Evolutionary conservation across 2,888 invertebrate species (phyloP).

Genomic region (Germaria angustata): DNA sequence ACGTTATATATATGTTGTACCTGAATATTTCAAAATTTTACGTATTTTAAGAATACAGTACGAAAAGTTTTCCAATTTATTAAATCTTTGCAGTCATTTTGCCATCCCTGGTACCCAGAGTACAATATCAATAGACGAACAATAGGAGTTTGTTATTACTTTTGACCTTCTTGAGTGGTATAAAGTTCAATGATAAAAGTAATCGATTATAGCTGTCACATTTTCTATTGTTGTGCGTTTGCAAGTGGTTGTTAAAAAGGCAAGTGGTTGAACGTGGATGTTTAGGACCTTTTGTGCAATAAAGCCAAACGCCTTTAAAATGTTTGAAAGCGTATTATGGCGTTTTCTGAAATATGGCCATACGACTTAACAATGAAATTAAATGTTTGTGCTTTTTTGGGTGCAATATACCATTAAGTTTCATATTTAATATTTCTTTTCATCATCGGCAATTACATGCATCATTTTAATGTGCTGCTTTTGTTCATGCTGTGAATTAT

Average conservation of each 20-base stretch:
- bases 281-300: no score
- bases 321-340: no score
- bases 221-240: not conserved
- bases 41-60: no score
- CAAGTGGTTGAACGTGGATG: no score
- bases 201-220: conserved; percentile 53
- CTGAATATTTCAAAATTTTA: no score
- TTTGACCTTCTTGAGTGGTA: conserved; percentile 45
- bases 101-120: no score
- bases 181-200: conserved; percentile 50
- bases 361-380: not conserved
- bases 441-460: not conserved
- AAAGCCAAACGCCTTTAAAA: no score
- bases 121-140: not conserved
- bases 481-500: not conserved
- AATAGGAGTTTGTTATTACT: conserved; percentile 34
- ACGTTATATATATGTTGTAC: no score
- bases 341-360: not conserved
- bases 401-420: not conserved
- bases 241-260: no score
- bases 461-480: not conserved
- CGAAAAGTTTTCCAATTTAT: no score
- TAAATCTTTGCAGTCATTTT: no score
- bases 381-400: not conserved
- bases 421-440: not conserved